Conservation (phyloP, 2,888 invertebrate species). For the Prostheceraeus crozeri region DNA sequence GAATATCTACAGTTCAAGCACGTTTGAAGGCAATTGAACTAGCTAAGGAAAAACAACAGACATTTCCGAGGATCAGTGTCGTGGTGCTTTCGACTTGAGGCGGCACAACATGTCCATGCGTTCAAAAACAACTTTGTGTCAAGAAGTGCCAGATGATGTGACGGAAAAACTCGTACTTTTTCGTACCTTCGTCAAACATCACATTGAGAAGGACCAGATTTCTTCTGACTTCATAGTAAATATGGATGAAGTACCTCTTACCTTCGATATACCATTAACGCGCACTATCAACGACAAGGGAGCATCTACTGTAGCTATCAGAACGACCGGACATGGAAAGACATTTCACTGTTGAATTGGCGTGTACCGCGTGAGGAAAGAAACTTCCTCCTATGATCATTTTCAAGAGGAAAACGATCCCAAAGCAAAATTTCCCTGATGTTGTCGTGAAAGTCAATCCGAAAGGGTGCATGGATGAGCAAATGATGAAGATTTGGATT, state of each 20-base stretch:
- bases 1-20: not conserved
- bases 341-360: not conserved
- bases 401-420: not conserved
- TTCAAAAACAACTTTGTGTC: not conserved
- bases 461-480: constrained; percentile 2
- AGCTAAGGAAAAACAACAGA: not conserved
- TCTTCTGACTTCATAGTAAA: not conserved
- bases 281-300: not conserved
- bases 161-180: not conserved
- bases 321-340: not conserved
- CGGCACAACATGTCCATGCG: not conserved
- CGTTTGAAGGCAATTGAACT: not conserved
- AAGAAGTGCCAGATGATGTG: not conserved
- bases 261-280: not conserved
- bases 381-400: not conserved
- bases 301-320: not conserved
- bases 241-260: constrained; percentile 2
- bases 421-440: not conserved
- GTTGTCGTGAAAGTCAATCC: not conserved
- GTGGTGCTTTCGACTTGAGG: not conserved
- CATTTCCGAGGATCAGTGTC: not conserved
- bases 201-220: not conserved
- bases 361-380: not conserved
- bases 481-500: not conserved
- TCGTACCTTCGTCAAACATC: not conserved